Conservation (phyloP, 2,888 invertebrate species). For the Nemotelus nigrinus region DNA sequence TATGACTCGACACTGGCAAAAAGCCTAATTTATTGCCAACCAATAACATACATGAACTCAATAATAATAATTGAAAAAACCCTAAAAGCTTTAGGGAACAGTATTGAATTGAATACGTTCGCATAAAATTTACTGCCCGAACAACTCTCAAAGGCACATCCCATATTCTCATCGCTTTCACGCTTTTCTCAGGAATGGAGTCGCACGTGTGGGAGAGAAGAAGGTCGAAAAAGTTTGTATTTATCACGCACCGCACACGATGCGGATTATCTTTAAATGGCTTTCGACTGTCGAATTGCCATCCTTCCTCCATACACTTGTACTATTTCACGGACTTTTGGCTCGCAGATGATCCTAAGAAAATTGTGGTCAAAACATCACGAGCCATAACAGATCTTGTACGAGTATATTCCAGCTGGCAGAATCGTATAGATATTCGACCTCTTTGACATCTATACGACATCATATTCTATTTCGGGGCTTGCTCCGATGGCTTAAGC, state of each 20-base stretch:
- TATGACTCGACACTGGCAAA: not conserved
- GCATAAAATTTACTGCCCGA: conserved; percentile 13
- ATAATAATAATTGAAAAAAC: conserved; percentile 24
- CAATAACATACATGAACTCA: not conserved
- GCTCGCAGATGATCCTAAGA: conserved; percentile 31
- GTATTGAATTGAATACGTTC: conserved; percentile 13
- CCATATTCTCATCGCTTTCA: too few species aligned
- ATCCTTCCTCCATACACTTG: conserved; percentile 5
- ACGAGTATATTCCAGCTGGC: not conserved
- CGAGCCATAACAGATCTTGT: conserved; percentile 28
- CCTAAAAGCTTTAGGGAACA: conserved; percentile 19
- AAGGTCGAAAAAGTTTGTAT: conserved; percentile 1
- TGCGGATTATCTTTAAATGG: conserved; percentile 42
- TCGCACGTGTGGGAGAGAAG: not conserved
- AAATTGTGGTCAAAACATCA: conserved; percentile 43
- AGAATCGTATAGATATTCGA: conserved; percentile 33
- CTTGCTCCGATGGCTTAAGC: conserved; percentile 11
- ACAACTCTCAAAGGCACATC: not conserved
- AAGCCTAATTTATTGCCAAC: conserved; percentile 5
- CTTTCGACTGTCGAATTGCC: conserved; percentile 40
- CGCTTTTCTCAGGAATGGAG: too few species aligned
- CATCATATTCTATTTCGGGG: conserved; percentile 30
- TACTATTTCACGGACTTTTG: conserved; percentile 42
- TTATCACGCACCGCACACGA: conserved; percentile 40
- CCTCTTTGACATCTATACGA: conserved; percentile 43